Base-by-base conservation (phyloP, 2,797 vertebrate genomes). In the Spondyliosoma cantharus region DNA sequence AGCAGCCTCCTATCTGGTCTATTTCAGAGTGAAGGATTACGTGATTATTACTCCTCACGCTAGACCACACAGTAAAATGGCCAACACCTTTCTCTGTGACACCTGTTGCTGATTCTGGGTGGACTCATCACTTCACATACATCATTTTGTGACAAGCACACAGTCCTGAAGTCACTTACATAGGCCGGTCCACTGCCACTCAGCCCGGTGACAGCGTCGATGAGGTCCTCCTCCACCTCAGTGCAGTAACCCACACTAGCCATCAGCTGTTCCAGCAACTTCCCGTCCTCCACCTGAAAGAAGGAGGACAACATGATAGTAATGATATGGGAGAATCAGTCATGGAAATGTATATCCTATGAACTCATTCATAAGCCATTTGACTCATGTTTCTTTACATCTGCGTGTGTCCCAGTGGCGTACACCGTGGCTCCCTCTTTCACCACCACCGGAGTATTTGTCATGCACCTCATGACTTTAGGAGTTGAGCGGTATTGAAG, bases 401-500 rank as follows among this genome's bases (percentile, higher is more conserved):
- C 92, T 0, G 98, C 97, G 0, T 99, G 96, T 0, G 96, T 97
- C 42, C 98, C 98, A 0, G 96, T 96, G 79, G 97, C 97, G 0
- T 99, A 99, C 78, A 99, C 98, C 0, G 97, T 99, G 8, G 98
- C 97, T 0, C 97, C 97, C 84, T 99, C 97, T 20, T 94, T 95
- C 82, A 99, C 98, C 71, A 99, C 93, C 80, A 99, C 98, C 0
- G 98, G 97, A 0, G 98, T 99, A 80, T 99, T 99, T 25, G 98
- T 98, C 98, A 99, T 99, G 84, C 96, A 97, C 81, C 97, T 96
- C 88, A 99, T 98, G 84, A 99, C 97, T 92, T 97, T 97, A 5
- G 98, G 97, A 19, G 93, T 80, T 0, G 94, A 46, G 43, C 96
- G 95, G 88, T 98, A 95, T 48, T 94, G 80, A 67, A 93, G 94